phyloP scores from a whole-genome alignment of 37 sponge, comb jelly and placozoan species.

The Eunapius fragilis region DNA sequence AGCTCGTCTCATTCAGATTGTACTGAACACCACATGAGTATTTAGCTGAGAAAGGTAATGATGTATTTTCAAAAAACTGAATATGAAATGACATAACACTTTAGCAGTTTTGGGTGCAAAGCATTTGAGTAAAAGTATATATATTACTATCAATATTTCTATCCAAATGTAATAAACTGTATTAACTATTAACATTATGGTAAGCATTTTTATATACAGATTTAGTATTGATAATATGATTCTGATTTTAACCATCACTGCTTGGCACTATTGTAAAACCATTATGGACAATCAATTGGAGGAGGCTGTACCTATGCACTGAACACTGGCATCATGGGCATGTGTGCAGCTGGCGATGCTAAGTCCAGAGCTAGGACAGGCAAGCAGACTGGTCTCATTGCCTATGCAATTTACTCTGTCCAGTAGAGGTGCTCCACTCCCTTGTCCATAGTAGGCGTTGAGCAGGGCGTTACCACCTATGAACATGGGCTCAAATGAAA shows the following conservation, averaged over 20 bases:
- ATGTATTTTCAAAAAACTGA: neutral
- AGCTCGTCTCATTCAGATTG: neutral
- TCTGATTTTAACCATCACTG: no score
- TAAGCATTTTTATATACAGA: no score
- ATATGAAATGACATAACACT: no score
- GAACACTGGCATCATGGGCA: conserved; percentile 56
- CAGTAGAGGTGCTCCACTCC: neutral
- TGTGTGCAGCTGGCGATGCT: conserved; percentile 13
- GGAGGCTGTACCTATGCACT: conserved; percentile 34
- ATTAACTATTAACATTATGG: no score
- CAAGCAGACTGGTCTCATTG: neutral
- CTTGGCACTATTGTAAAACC: no score
- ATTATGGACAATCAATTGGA: no score
- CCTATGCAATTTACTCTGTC: conserved; percentile 12
- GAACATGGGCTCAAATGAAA: no score
- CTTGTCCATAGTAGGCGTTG: conserved; percentile 4
- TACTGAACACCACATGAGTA: neutral
- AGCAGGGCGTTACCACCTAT: neutral
- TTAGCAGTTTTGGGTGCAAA: no score
- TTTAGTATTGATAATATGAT: no score
- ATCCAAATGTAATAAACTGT: no score
- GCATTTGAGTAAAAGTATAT: no score
- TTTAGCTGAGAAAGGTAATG: neutral
- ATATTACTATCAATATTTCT: no score
- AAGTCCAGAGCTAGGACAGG: neutral